Base-by-base conservation (phyloP, 2,888 invertebrate species). In the Scelioninae gen. 1 region DNA sequence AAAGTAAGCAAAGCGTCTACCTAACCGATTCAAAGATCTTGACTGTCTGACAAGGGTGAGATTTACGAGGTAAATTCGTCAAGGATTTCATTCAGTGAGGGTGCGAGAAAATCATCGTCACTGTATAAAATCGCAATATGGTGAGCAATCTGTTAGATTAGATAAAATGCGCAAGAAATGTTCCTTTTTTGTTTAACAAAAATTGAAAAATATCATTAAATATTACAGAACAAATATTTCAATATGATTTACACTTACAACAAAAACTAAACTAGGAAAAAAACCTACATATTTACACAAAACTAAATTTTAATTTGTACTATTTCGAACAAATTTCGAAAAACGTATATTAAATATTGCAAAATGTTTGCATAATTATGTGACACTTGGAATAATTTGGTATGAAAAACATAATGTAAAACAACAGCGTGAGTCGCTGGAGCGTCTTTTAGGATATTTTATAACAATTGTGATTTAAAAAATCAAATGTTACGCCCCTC, bases 61-160 rank as follows among this genome's bases (percentile, higher is more conserved):
- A 74, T 80, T 80, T 80, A 80, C 63, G 80, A 80, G 74, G 62
- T 53, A 31, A 40, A 66, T 68, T 80, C 74, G 68, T 74, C 55
- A 60, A 68, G 74, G 68, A 69, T 75, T 69, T 69, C 23, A 38
- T 75, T 71, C 51, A 10, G 11, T 13, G 45, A 80, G 69, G 69
- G 69, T 63, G 49, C 51, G 29, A 74, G 62, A 80, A 74, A 74
- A 56, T 80, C 68, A 16, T 74, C 74, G 74, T 60, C 49, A 51
- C 51, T 63, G 72, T 79, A 79, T 72, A 79, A 65, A 72, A 66
- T 72, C 32, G 74, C 68, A 66, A 74, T 74, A 72, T 51, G 49
- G 16, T 38, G 45, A 31, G 55, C 47, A 68, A 60, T 68, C 60
- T 53, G 47, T 66, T 68, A 34, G 60, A 66, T 51, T 76, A 76